These are phyloP conservation scores for Cyphomyrmex costatus DNA, from an alignment of 1,140 invertebrate genomes.

Conservation along the genomic window DNA sequence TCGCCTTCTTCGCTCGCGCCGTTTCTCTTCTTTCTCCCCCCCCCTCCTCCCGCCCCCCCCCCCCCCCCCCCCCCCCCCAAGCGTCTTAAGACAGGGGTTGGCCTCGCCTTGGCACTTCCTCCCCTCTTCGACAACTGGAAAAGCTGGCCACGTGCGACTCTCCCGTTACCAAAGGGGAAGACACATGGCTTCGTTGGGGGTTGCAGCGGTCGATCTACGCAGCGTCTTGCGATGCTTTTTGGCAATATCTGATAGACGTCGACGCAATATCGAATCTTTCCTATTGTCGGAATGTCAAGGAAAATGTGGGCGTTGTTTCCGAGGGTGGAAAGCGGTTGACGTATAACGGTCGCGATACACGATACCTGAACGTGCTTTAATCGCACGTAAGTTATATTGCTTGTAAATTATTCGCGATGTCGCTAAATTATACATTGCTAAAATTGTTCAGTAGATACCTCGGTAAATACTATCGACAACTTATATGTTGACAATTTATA, in stretches of 20 bases:
- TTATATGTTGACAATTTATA: neutral
- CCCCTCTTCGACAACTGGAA: slow-evolving; percentile 68
- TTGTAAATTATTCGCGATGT: neutral
- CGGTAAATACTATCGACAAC: too few species aligned
- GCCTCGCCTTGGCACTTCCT: slow-evolving; percentile 31
- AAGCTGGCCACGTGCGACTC: slow-evolving; percentile 69
- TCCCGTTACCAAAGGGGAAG: slow-evolving; percentile 60
- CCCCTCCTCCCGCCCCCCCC: too few species aligned
- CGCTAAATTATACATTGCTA: neutral
- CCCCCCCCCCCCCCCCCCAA: too few species aligned
- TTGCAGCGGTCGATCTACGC: slow-evolving; percentile 24
- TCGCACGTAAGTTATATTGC: neutral
- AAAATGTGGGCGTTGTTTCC: slow-evolving; percentile 52
- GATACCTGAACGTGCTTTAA: neutral
- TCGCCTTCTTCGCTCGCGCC: slow-evolving; percentile 34
- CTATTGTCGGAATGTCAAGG: slow-evolving; percentile 25
- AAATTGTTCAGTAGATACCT: neutral
- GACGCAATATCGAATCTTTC: slow-evolving; percentile 58
- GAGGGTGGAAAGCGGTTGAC: slow-evolving; percentile 24
- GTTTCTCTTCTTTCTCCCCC: slow-evolving; percentile 38
- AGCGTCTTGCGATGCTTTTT: slow-evolving; percentile 38
- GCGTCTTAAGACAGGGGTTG: slow-evolving; percentile 67
- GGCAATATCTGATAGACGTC: slow-evolving; percentile 20
- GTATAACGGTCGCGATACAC: slow-evolving; percentile 42
- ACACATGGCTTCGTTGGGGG: slow-evolving; percentile 68